Base-by-base conservation (phyloP, 2,888 invertebrate species). In the Stomorhina lunata region DNA sequence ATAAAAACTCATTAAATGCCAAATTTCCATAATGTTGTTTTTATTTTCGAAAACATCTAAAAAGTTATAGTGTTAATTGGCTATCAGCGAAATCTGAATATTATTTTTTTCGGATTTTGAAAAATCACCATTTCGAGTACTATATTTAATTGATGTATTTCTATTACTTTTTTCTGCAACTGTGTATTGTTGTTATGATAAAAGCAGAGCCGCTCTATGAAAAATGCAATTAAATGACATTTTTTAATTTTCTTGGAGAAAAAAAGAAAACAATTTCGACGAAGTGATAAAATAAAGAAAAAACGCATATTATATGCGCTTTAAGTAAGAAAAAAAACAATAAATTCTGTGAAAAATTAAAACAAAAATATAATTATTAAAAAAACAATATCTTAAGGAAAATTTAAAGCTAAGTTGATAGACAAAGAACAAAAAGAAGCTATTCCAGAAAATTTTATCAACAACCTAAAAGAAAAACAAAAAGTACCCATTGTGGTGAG, bases 401-500 rank as follows among this genome's bases (percentile, higher is more conserved):
- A 32, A 48, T 6, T 17, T 17, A n/a, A 53, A 61, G 29, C 27
- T 25, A 37, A 20, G 6, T 10, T 25, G 43, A 7, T 20, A 12
- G 59, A 57, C 12, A 53, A 7, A 50, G 34, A 12, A 50, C 10
- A 48, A 32, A 22, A 10, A 63, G 20, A 12, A 45, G 25, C n/a
- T n/a, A 4, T 43, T 29, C 25, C 17, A 27, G 0, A 34, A 53
- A 27, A 45, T 20, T 53, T 55, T 63, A 63, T 55, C 61, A 63
- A 25, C 27, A 12, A 66, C 22, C n/a, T 37, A 17, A 50, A 32
- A 22, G 17, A 66, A 43, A 40, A 61, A 61, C 9, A 43, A 59
- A 65, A 66, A 50, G 48, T 22, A 45, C 15, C 37, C 22, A 50
- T 66, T 73, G 40, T 80, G 57, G 79, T 79, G 79, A 80, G 79